phyloP scores from a whole-genome alignment of 2,113 vertebrate species.

The Corapipo altera region DNA sequence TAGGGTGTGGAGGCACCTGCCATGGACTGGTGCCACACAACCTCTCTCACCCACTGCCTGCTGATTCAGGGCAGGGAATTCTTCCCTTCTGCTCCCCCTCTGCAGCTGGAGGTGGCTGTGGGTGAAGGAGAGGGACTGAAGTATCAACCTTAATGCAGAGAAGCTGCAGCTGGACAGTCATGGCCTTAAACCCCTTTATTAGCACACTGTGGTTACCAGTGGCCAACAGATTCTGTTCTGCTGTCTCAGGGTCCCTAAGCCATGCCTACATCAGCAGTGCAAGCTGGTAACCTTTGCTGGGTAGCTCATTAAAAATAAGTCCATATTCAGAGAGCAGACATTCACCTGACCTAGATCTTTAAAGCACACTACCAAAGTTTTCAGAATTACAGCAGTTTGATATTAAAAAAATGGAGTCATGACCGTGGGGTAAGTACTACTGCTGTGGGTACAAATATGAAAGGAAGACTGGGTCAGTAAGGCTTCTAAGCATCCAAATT shows the following conservation, averaged over 20 bases:
- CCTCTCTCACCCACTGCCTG: rapidly evolving
- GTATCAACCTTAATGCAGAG: background rate
- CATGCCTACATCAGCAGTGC: background rate
- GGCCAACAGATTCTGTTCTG: background rate
- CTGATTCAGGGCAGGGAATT: background rate
- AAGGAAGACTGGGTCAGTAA: background rate
- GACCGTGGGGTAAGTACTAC: background rate
- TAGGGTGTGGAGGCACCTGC: background rate
- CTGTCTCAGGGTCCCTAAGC: background rate
- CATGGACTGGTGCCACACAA: rapidly evolving
- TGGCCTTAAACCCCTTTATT: background rate
- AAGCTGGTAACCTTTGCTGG: background rate
- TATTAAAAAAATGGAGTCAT: background rate
- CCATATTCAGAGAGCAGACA: background rate
- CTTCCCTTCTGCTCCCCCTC: no score
- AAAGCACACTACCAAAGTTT: background rate
- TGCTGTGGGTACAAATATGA: background rate
- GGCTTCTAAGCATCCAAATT: background rate
- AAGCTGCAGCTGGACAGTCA: background rate
- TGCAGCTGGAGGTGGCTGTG: background rate
- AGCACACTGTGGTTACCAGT: background rate
- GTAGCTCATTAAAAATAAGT: background rate
- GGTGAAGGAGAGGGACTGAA: background rate
- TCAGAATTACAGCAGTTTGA: background rate
- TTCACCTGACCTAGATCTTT: background rate